Percentiles rank a stretch among this genome's conserved stretches.
Evolutionary conservation across 2,113 vertebrate species (phyloP).

Genomic region (Syngnathus scovelli): DNA sequence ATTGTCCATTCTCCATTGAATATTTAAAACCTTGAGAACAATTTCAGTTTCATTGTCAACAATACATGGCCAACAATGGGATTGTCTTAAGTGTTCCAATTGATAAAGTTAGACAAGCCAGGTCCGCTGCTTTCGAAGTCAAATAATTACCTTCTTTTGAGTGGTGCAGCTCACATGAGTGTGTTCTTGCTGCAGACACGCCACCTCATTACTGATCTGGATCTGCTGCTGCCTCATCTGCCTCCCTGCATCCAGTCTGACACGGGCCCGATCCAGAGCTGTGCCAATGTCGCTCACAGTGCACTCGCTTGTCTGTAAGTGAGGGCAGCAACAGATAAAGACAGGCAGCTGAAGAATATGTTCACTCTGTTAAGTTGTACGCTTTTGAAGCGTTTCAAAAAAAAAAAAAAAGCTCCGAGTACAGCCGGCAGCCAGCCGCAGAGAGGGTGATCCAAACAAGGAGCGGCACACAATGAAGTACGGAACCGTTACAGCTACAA

Average conservation of each 20-base stretch:
- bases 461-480: conserved; percentile 14
- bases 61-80: conserved; percentile 1
- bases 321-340: conserved; percentile 24
- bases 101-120: not conserved
- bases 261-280: conserved; percentile 49
- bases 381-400: conserved; percentile 7
- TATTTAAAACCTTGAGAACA: not conserved
- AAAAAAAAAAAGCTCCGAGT: not conserved
- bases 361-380: not conserved
- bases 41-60: conserved; percentile 12
- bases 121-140: not conserved
- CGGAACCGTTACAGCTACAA: conserved; percentile 15
- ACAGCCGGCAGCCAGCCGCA: conserved; percentile 2
- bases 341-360: conserved; percentile 5
- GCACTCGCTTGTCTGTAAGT: conserved; percentile 49
- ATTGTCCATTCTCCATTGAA: not conserved
- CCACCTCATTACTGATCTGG: conserved; percentile 52
- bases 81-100: not conserved
- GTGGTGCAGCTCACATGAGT: conserved; percentile 36
- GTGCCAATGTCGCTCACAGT: conserved; percentile 43
- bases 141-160: conserved; percentile 62
- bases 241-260: conserved; percentile 46
- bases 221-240: conserved; percentile 53
- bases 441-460: conserved; percentile 16
- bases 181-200: conserved; percentile 48